These are phyloP conservation scores for Phymanthus crucifer DNA, from an alignment of 92 coral and sea anemone genomes.

Conservation along the genomic window DNA sequence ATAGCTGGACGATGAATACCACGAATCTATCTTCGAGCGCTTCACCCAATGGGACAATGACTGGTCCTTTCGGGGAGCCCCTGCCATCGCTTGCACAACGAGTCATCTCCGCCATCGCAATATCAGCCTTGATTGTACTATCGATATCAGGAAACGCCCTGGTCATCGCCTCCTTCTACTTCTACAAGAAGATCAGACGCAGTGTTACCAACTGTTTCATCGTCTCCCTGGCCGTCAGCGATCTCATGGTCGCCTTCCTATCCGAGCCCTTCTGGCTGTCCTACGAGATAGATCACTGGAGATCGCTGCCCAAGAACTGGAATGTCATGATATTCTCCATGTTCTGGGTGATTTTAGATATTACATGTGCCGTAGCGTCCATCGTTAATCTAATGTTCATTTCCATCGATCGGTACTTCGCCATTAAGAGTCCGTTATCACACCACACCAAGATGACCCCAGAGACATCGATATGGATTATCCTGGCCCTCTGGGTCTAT, in stretches of 20 bases:
- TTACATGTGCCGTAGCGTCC: slow-evolving; percentile 86
- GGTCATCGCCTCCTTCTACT: slow-evolving; percentile 83
- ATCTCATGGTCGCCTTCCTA: slow-evolving; percentile 84
- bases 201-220: slow-evolving; percentile 95
- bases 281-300: slow-evolving; percentile 79
- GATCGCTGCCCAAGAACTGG: slow-evolving; percentile 61
- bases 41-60: slow-evolving; percentile 2
- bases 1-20: background rate
- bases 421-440: slow-evolving; percentile 83
- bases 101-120: slow-evolving; percentile 78
- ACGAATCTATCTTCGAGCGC: background rate
- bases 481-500: slow-evolving; percentile 74
- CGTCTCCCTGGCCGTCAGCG: slow-evolving; percentile 87
- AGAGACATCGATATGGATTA: slow-evolving; percentile 72
- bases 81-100: slow-evolving; percentile 55
- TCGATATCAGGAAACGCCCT: slow-evolving; percentile 84
- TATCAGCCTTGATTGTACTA: slow-evolving; percentile 70
- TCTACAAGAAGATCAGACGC: slow-evolving; percentile 77
- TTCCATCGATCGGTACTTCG: slow-evolving; percentile 92
- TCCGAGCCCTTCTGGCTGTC: slow-evolving; percentile 98
- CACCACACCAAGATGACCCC: slow-evolving; percentile 97
- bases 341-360: slow-evolving; percentile 79
- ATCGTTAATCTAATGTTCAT: slow-evolving; percentile 90
- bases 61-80: background rate
- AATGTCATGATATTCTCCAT: slow-evolving; percentile 20